phyloP scores from a whole-genome alignment of 2,113 vertebrate species.

The Ranitomeya variabilis region DNA sequence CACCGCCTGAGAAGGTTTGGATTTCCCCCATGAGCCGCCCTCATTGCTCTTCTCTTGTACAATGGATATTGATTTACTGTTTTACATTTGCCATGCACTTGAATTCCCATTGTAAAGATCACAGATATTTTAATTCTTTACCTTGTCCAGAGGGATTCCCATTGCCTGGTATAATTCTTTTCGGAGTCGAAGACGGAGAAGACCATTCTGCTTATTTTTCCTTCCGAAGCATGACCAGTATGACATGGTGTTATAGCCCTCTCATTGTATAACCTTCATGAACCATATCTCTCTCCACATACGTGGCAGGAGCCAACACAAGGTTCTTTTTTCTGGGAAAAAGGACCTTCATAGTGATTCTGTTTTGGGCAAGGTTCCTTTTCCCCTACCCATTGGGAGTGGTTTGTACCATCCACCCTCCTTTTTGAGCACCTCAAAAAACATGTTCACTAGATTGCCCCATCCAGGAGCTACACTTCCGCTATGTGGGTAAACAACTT shows the following conservation, averaged over 20 bases:
- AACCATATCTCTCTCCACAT: not conserved
- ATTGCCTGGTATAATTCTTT: not conserved
- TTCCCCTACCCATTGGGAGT: not conserved
- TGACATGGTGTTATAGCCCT: not conserved
- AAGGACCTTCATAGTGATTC: too few species aligned
- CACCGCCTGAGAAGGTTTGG: not conserved
- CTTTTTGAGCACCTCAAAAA: not conserved
- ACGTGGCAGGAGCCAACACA: not conserved
- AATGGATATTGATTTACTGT: constrained; percentile 15
- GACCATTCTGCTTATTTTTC: not conserved
- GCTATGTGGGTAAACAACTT: too few species aligned
- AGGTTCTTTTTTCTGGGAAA: not conserved
- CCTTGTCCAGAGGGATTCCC: not conserved
- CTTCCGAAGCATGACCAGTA: not conserved
- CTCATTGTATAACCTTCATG: not conserved
- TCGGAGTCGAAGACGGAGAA: not conserved
- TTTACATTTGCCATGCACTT: not conserved
- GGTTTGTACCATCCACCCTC: not conserved
- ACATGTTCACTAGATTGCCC: too few species aligned
- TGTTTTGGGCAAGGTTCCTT: not conserved
- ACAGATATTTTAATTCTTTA: not conserved
- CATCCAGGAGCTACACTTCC: too few species aligned
- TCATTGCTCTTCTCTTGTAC: not conserved
- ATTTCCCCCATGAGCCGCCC: not conserved
- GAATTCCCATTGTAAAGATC: not conserved